phyloP scores from a whole-genome alignment of 1,140 invertebrate species.

The Psix sp. region DNA sequence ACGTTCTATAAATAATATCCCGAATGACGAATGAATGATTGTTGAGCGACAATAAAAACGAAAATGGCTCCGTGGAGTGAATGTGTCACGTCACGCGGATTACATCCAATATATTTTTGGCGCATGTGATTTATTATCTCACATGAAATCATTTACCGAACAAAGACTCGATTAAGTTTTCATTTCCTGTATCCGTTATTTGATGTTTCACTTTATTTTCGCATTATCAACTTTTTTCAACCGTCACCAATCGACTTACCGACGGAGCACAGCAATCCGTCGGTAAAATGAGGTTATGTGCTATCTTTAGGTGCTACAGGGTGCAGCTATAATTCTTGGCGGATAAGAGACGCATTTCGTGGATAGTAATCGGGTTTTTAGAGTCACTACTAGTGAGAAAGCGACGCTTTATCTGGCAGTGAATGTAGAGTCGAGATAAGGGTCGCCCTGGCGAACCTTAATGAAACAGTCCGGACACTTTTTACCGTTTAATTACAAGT shows the following conservation, averaged over 20 bases:
- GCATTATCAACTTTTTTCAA: too few relatives aligned
- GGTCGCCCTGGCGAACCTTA: slow-evolving; percentile 47
- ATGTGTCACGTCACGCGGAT: slow-evolving; percentile 3
- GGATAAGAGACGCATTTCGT: slow-evolving; percentile 51
- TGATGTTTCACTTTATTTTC: too few relatives aligned
- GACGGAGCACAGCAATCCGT: too few relatives aligned
- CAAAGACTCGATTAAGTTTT: too few relatives aligned
- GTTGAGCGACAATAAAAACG: slow-evolving; percentile 10
- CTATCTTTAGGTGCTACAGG: slow-evolving; percentile 27
- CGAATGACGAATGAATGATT: slow-evolving; percentile 19
- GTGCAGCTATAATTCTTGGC: slow-evolving; percentile 50
- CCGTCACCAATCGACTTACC: too few relatives aligned
- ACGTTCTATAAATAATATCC: slow-evolving; percentile 1
- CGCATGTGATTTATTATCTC: neutral
- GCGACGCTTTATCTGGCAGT: slow-evolving; percentile 43
- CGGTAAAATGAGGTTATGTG: too few relatives aligned
- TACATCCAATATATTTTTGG: slow-evolving; percentile 5
- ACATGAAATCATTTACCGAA: too few relatives aligned
- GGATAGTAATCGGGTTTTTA: slow-evolving; percentile 54
- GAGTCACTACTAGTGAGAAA: slow-evolving; percentile 32
- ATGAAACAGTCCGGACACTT: slow-evolving; percentile 56
- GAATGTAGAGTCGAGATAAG: slow-evolving; percentile 55
- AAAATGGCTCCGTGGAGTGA: slow-evolving; percentile 4
- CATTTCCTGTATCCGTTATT: too few relatives aligned
- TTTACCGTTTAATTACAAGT: slow-evolving; percentile 60